Evolutionary conservation across 2,797 vertebrate genomes (phyloP).

Genomic region (Eremophila alpestris): DNA sequence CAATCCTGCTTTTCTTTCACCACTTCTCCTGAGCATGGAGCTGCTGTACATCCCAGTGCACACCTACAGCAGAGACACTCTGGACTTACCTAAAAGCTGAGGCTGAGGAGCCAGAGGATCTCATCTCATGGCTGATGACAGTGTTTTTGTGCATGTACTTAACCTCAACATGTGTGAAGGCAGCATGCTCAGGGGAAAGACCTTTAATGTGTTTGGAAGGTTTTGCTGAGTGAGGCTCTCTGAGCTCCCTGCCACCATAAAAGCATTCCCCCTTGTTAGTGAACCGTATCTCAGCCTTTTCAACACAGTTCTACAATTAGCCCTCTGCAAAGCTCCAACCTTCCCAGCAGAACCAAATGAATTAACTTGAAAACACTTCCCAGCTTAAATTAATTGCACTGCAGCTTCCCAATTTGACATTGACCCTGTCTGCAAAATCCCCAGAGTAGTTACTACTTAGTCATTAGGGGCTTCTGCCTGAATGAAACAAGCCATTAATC

Average conservation of each 20-base stretch:
- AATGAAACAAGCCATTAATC: background rate
- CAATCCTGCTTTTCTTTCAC: background rate
- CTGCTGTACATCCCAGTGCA: background rate
- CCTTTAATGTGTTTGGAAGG: background rate
- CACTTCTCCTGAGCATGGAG: rapidly evolving
- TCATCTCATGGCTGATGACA: background rate
- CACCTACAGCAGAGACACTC: background rate
- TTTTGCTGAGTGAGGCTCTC: constrained; percentile 17
- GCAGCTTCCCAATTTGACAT: constrained; percentile 33
- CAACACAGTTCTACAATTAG: constrained; percentile 18
- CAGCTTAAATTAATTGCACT: constrained; percentile 55
- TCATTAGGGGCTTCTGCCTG: background rate
- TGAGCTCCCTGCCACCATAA: background rate
- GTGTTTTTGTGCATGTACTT: background rate
- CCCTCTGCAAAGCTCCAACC: constrained; percentile 1
- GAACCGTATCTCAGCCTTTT: constrained; percentile 44
- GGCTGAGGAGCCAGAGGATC: background rate
- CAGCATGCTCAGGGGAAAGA: background rate
- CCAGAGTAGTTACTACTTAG: background rate
- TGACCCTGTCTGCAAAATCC: constrained; percentile 26
- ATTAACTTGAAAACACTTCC: constrained; percentile 39
- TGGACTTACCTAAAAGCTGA: background rate
- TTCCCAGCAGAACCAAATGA: constrained; percentile 31
- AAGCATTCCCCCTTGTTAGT: constrained; percentile 39
- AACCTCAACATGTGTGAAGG: background rate